Percentiles rank a stretch among this genome's conserved stretches.
Evolutionary conservation across 2,797 vertebrate species (phyloP).

Genomic region (Australoheros facetus): DNA sequence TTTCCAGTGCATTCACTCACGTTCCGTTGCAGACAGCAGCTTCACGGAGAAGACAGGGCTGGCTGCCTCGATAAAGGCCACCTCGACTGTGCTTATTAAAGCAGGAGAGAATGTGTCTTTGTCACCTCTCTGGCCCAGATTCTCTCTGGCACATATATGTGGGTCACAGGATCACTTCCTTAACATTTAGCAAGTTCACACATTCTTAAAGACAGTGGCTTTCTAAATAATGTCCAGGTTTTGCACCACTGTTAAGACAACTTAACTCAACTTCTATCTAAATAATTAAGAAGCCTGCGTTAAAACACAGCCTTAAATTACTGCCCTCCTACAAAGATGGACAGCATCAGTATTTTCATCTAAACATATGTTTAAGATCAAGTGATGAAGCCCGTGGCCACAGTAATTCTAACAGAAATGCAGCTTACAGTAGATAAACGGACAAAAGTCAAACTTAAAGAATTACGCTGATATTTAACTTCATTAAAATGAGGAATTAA

Average conservation of each 20-base stretch:
- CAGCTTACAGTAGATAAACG: background rate
- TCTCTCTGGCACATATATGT: conserved; percentile 45
- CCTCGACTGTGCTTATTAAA: conserved; percentile 12
- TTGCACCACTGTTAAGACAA: background rate
- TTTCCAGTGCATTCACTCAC: background rate
- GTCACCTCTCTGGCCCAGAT: conserved; percentile 59
- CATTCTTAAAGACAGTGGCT: background rate
- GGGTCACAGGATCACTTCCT: conserved; percentile 39
- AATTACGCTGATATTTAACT: too few species aligned
- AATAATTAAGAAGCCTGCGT: background rate
- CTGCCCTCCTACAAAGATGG: background rate
- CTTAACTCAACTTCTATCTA: background rate
- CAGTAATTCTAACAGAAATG: background rate
- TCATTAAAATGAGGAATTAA: background rate
- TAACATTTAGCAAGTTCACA: conserved; percentile 16
- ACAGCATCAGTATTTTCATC: background rate
- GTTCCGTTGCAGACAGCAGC: conserved; percentile 12
- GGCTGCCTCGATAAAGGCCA: conserved; percentile 25
- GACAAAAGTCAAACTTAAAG: too few species aligned
- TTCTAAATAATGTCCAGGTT: background rate
- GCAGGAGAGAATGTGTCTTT: conserved; percentile 39
- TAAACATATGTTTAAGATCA: background rate
- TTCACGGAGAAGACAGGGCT: background rate
- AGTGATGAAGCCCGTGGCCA: background rate
- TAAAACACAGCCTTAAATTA: background rate